Conservation (phyloP, 2,888 invertebrate genomes). For the Tenthredo mesomela region DNA sequence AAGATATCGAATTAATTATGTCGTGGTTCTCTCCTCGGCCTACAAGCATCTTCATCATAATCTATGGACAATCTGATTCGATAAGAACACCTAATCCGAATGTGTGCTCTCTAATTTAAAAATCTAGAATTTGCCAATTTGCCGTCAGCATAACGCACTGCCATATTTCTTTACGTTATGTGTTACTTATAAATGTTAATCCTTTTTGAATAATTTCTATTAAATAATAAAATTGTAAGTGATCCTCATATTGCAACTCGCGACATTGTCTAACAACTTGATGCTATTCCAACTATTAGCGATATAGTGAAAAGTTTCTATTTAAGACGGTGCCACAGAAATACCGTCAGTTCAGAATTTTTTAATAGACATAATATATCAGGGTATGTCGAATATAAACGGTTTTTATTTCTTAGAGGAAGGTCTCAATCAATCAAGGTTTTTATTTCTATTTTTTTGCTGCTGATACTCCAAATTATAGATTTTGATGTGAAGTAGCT, state of each 20-base stretch:
- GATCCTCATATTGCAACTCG: slow-evolving; percentile 5
- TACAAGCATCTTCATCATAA: not conserved
- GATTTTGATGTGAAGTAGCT: too few species aligned
- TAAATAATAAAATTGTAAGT: slow-evolving; percentile 37
- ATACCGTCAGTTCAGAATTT: too few species aligned
- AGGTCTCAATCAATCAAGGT: too few species aligned
- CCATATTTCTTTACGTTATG: slow-evolving; percentile 56
- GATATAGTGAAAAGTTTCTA: not conserved
- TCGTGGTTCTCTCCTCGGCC: not conserved
- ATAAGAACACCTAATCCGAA: not conserved
- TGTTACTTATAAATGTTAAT: slow-evolving; percentile 32
- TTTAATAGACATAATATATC: too few species aligned
- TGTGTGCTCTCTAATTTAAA: slow-evolving; percentile 46
- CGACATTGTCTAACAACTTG: slow-evolving; percentile 6
- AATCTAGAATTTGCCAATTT: slow-evolving; percentile 51
- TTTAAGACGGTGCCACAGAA: too few species aligned
- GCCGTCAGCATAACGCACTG: slow-evolving; percentile 58
- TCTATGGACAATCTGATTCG: slow-evolving; percentile 10
- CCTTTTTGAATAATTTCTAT: slow-evolving; percentile 21
- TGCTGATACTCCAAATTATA: too few species aligned
- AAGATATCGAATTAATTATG: not conserved
- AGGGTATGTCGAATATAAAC: too few species aligned
- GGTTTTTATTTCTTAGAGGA: too few species aligned
- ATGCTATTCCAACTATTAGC: not conserved
- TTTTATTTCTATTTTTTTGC: too few species aligned